Conservation (phyloP, 2,113 vertebrate species). For the Talpa occidentalis region DNA sequence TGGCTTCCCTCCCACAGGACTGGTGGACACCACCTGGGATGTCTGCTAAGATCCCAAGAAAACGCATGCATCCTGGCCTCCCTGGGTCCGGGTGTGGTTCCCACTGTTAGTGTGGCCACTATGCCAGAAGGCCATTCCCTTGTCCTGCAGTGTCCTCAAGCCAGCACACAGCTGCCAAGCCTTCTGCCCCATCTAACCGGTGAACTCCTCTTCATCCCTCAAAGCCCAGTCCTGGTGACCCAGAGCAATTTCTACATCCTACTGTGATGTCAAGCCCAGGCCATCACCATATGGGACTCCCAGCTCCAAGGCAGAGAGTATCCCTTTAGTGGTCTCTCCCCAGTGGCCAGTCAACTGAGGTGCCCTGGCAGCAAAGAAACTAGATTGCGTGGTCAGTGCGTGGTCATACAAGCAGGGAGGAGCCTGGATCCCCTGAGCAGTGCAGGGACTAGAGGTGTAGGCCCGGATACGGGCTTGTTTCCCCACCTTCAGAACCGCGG, state of each 20-base stretch:
- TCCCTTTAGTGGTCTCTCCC: fast-evolving
- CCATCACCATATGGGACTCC: background rate
- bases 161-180: background rate
- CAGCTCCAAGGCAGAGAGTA: background rate
- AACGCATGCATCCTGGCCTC: background rate
- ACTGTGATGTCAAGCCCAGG: fast-evolving
- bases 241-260: background rate
- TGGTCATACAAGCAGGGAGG: background rate
- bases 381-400: background rate
- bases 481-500: background rate
- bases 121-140: fast-evolving
- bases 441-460: background rate
- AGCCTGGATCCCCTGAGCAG: background rate
- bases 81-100: background rate
- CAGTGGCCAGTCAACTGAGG: fast-evolving
- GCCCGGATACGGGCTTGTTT: no score
- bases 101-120: background rate
- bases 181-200: no score
- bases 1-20: no score
- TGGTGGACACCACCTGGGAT: no score
- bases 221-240: background rate
- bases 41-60: background rate
- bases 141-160: background rate
- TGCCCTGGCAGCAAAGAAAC: background rate
- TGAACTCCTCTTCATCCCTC: background rate